phyloP scores from a whole-genome alignment of 2,113 vertebrate genomes.

The Leptobrachium leishanense region DNA sequence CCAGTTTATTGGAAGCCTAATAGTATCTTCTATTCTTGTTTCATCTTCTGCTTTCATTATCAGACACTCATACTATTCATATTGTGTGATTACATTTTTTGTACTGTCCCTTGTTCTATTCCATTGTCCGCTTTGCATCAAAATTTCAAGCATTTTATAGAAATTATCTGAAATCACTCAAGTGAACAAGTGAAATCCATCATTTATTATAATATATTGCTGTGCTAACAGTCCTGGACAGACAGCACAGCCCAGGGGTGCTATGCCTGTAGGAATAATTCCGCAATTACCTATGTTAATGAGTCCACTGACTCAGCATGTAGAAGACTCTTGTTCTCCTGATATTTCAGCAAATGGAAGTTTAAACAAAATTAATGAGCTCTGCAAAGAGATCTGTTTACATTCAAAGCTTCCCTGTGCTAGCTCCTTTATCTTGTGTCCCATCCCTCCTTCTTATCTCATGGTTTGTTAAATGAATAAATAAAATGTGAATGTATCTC shows the following conservation, averaged over 20 bases:
- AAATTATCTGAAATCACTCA: conserved; percentile 34
- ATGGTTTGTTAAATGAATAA: conserved; percentile 24
- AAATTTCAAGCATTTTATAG: not conserved
- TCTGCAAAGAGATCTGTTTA: conserved; percentile 35
- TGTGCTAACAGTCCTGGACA: conserved; percentile 29
- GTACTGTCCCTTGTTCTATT: too few species aligned
- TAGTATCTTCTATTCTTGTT: too few species aligned
- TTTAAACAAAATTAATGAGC: conserved; percentile 47
- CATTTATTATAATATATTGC: conserved; percentile 11
- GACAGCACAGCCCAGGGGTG: conserved; percentile 36
- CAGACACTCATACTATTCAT: too few species aligned
- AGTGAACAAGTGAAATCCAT: conserved; percentile 28
- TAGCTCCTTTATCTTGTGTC: not conserved
- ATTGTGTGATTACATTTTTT: too few species aligned
- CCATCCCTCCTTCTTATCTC: conserved; percentile 3
- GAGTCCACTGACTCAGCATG: conserved; percentile 38
- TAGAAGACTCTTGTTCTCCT: conserved; percentile 35
- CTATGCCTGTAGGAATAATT: conserved; percentile 35
- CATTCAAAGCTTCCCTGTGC: conserved; percentile 12
- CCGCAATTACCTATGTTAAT: conserved; percentile 45
- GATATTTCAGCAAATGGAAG: conserved; percentile 36
- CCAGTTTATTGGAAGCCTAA: too few species aligned
- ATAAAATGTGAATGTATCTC: conserved; percentile 17
- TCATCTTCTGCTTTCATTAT: too few species aligned
- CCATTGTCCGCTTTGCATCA: too few species aligned